Conservation (phyloP, 1,140 invertebrate genomes). For the fruit fly (Drosophila melanogaster) region Release_6_plus_ISO1_MT NT_033777.3:23706001-23706500, state of each 20-base stretch:
- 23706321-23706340: conserved; percentile 33
- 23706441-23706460: conserved; percentile 89
- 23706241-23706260: conserved; percentile 89
- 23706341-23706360: conserved; percentile 22
- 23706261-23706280: conserved; percentile 91
- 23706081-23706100: conserved; percentile 93
- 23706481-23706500: conserved; percentile 77
- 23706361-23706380: conserved; percentile 88
- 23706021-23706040: conserved; percentile 95
- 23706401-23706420: conserved; percentile 86
- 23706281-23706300: conserved; percentile 83
- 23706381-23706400: conserved; percentile 89
- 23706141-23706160: conserved; percentile 49
- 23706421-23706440: conserved; percentile 88
- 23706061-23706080: conserved; percentile 90
- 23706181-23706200: conserved; percentile 87
- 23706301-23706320: conserved; percentile 2
- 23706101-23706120: conserved; percentile 84
- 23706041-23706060: conserved; percentile 86
- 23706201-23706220: conserved; percentile 89
- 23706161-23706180: conserved; percentile 81
- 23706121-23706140: conserved; percentile 9
- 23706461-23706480: conserved; percentile 88
- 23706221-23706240: conserved; percentile 86
- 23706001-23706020: conserved; percentile 95